Evolutionary conservation across 2,113 vertebrate species (phyloP).

Genomic region (Phylloscopus trochiloides): DNA sequence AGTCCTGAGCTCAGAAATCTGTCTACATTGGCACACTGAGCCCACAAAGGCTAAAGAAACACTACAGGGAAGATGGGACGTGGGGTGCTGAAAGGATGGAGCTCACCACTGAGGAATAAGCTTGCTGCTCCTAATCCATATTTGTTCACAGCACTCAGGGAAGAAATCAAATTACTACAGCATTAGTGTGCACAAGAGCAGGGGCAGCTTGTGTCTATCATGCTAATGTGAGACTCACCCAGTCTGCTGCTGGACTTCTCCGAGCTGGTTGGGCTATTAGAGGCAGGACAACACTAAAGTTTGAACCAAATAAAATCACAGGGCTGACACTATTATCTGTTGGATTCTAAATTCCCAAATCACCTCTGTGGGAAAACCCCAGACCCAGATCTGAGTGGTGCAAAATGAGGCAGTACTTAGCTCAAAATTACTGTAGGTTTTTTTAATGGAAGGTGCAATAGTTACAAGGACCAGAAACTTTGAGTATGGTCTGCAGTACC

Average conservation of each 20-base stretch:
- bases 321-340: background rate
- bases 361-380: background rate
- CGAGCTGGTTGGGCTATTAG: background rate
- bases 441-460: background rate
- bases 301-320: conserved; percentile 3
- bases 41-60: background rate
- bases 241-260: background rate
- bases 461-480: background rate
- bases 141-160: background rate
- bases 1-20: background rate
- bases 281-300: background rate
- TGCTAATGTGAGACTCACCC: background rate
- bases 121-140: background rate
- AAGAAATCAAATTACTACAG: background rate
- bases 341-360: background rate
- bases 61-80: background rate
- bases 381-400: background rate
- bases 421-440: background rate
- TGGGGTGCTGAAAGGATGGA: background rate
- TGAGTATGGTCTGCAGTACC: background rate
- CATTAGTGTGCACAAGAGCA: background rate
- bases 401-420: background rate
- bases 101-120: background rate
- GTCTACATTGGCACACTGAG: background rate
- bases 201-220: background rate